Conservation (phyloP, 1,140 invertebrate species). For the Holcopasites calliopsidis region DNA sequence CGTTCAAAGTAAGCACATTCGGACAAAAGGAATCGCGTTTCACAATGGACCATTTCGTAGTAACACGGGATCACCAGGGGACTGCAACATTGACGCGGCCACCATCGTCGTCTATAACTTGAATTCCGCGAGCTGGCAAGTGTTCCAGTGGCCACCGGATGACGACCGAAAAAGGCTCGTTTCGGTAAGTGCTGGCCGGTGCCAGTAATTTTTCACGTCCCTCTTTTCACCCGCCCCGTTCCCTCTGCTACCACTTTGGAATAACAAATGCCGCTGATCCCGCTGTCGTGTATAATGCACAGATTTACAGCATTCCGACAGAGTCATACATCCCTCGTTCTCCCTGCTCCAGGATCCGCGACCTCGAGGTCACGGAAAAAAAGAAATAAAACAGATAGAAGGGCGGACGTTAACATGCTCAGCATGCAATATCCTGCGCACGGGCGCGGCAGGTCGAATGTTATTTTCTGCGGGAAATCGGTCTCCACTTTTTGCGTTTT, state of each 20-base stretch:
- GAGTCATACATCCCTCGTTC: conserved; percentile 44
- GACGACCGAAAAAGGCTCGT: conserved; percentile 50
- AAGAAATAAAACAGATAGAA: conserved; percentile 53
- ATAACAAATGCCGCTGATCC: conserved; percentile 65
- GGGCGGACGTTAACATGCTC: conserved; percentile 69
- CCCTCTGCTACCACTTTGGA: neutral
- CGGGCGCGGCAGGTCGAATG: conserved; percentile 53
- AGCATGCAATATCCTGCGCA: conserved; percentile 64
- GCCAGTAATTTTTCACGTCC: conserved; percentile 62
- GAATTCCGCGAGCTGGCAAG: conserved; percentile 47
- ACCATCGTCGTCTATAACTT: conserved; percentile 49
- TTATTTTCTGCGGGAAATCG: conserved; percentile 63
- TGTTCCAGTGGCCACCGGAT: conserved; percentile 25
- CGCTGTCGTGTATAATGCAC: conserved; percentile 66
- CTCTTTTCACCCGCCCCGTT: conserved; percentile 12
- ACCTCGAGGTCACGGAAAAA: neutral
- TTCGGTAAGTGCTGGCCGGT: conserved; percentile 54
- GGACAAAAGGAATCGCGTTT: conserved; percentile 21
- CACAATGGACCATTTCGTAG: neutral
- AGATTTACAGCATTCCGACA: conserved; percentile 66
- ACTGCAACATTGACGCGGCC: neutral
- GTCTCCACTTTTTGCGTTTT: conserved; percentile 12
- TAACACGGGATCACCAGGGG: neutral
- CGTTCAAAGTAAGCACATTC: no score
- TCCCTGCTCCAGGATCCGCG: neutral